phyloP scores from a whole-genome alignment of 2,888 invertebrate genomes.

The Trissonchulus latispiculum region DNA sequence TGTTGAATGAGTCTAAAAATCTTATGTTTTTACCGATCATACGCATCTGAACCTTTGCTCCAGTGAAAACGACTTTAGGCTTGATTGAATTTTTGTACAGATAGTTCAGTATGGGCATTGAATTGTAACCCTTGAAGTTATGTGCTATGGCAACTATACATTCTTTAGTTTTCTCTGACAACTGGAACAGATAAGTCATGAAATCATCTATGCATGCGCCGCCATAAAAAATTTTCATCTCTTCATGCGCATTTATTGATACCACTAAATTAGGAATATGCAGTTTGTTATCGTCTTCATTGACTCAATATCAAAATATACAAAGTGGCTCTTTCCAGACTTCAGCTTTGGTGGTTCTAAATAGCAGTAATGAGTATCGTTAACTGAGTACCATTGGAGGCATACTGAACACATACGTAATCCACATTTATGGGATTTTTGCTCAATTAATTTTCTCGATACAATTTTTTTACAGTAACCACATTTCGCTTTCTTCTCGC shows the following conservation, averaged over 20 bases:
- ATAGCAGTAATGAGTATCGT: too few relatives aligned
- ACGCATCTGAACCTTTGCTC: neutral
- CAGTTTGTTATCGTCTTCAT: neutral
- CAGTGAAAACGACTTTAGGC: conserved; percentile 13
- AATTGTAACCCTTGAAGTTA: neutral
- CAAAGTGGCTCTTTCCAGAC: too few relatives aligned
- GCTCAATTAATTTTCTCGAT: too few relatives aligned
- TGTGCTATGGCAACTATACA: conserved; percentile 7
- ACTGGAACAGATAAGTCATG: neutral
- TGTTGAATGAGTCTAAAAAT: conserved; percentile 4
- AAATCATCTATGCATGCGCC: neutral
- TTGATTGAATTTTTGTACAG: neutral
- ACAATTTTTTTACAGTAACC: too few relatives aligned
- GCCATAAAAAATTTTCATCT: neutral
- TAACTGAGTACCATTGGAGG: too few relatives aligned
- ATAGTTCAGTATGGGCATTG: neutral
- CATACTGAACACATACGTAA: too few relatives aligned
- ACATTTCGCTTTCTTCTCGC: too few relatives aligned
- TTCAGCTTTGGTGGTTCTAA: too few relatives aligned
- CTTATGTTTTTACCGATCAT: neutral
- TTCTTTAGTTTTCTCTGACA: neutral
- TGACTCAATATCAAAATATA: conserved; percentile 11
- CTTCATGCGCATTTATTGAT: neutral
- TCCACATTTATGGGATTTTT: too few relatives aligned
- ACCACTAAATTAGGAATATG: conserved; percentile 12